phyloP scores from a whole-genome alignment of 2,888 invertebrate species.

The Trisateles emortualis region DNA sequence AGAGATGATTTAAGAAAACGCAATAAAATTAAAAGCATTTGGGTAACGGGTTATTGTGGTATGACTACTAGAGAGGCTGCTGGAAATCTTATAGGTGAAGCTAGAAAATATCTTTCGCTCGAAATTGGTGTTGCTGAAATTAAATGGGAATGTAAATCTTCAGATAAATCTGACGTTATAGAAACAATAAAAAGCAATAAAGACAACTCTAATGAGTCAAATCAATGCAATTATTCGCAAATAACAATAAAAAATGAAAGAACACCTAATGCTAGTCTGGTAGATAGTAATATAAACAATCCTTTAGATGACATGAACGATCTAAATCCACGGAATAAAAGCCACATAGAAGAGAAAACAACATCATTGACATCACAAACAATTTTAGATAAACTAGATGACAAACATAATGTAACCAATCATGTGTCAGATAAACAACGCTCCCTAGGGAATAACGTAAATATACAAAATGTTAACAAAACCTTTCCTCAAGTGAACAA shows the following conservation, averaged over 20 bases:
- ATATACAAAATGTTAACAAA: background rate
- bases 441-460: background rate
- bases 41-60: constrained; percentile 93
- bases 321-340: background rate
- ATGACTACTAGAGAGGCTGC: constrained; percentile 95
- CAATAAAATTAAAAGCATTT: constrained; percentile 90
- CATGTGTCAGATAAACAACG: background rate
- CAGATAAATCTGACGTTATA: constrained; percentile 16
- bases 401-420: background rate
- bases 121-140: constrained; percentile 92
- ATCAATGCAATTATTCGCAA: background rate
- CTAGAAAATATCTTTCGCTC: constrained; percentile 89
- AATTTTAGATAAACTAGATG: background rate
- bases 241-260: background rate
- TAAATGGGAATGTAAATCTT: constrained; percentile 86
- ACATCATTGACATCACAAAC: background rate
- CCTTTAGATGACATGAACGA: background rate
- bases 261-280: background rate
- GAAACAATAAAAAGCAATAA: constrained; percentile 9
- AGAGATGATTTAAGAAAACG: constrained; percentile 88
- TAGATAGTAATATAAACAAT: background rate
- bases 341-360: background rate
- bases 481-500: constrained; percentile 9
- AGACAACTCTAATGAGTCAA: background rate
- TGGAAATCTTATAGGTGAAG: constrained; percentile 91